Conservation (phyloP, 2,888 invertebrate species). For the Dolomedes plantarius region DNA sequence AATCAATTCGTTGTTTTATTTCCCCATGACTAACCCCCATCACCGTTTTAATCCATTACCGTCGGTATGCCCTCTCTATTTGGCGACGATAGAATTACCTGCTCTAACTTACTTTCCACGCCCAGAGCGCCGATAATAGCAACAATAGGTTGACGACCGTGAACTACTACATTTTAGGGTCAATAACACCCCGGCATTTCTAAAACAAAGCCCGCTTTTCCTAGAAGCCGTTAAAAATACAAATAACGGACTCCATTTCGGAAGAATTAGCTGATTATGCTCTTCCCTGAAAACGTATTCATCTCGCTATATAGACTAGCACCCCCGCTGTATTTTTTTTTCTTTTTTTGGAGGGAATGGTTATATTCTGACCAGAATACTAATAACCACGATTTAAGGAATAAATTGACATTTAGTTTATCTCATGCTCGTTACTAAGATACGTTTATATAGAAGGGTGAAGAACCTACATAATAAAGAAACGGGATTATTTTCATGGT, state of each 20-base stretch:
- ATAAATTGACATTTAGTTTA: background rate
- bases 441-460: background rate
- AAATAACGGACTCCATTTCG: background rate
- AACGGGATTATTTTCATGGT: background rate
- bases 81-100: too few relatives aligned
- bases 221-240: background rate
- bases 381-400: background rate
- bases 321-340: background rate
- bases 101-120: too few relatives aligned
- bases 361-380: background rate
- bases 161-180: constrained; percentile 43
- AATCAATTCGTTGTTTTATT: too few relatives aligned
- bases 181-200: constrained; percentile 41
- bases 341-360: background rate
- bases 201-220: background rate
- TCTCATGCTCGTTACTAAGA: background rate
- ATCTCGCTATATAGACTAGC: background rate
- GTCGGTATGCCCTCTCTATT: too few relatives aligned
- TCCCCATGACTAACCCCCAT: too few relatives aligned
- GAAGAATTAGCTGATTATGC: constrained; percentile 1
- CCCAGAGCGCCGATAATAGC: constrained; percentile 38
- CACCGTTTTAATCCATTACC: too few relatives aligned
- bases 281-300: background rate
- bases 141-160: constrained; percentile 66
- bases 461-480: background rate